A percentile compares a stretch with the other conserved stretches of the same genome.
phyloP scores from a whole-genome alignment of 2,888 invertebrate genomes.

The Caenorhabditis doughertyi region DNA sequence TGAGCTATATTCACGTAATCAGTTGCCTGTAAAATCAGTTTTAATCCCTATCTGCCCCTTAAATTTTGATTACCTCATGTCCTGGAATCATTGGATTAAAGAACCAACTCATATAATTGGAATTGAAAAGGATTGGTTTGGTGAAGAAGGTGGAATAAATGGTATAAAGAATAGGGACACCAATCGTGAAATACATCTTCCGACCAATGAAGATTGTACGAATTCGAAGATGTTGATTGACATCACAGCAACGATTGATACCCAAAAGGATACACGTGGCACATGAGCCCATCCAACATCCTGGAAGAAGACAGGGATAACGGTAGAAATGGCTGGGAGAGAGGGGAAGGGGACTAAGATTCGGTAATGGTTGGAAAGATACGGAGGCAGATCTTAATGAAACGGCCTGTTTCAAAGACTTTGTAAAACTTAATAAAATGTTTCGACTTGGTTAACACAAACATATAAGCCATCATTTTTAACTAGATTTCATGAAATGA shows the following conservation, averaged over 20 bases:
- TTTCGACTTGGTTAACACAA: too few species aligned
- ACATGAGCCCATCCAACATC: conserved; percentile 45
- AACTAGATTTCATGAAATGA: too few species aligned
- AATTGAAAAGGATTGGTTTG: conserved; percentile 40
- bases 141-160: conserved; percentile 36
- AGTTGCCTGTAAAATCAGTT: conserved; percentile 12
- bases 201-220: conserved; percentile 26
- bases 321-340: too few species aligned
- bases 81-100: conserved; percentile 46
- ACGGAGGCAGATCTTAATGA: too few species aligned
- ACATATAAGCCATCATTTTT: too few species aligned
- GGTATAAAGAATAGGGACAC: conserved; percentile 6
- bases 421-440: too few species aligned
- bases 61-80: not conserved
- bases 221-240: conserved; percentile 14
- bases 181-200: conserved; percentile 3
- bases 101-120: conserved; percentile 44
- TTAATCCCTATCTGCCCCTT: not conserved
- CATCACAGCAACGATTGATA: conserved; percentile 39
- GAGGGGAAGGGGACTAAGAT: too few species aligned
- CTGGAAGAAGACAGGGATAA: too few species aligned
- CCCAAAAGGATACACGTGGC: conserved; percentile 30
- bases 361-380: too few species aligned
- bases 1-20: conserved; percentile 22
- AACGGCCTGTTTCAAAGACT: too few species aligned